Base-by-base conservation (phyloP, 2,113 vertebrate species). In the Perognathus longimembris region DNA sequence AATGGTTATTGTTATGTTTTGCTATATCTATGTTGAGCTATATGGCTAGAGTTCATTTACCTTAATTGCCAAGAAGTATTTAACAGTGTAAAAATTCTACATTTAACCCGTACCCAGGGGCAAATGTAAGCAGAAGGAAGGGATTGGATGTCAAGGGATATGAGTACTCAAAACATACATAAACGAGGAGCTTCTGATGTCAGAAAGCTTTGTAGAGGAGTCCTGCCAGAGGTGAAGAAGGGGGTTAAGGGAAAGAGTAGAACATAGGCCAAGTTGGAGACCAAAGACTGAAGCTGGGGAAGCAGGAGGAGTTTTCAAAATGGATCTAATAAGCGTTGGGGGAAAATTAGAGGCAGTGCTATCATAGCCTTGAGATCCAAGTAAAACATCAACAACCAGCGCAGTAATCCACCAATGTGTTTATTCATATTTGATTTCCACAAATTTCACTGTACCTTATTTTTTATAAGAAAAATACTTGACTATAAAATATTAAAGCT, bases 401-500 rank as follows among this genome's bases (percentile, higher is more conserved):
- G 36, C 9, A 67, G 26, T 26, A 21, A 38, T 38, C 67, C 15
- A 14, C 28, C 64, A 38, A 9, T 85, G 17, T 73, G 71, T 77
- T 76, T 71, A 50, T 50, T 77, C 50, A 64, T 50, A 73, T 73
- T 61, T 77, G 7, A n/a, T 24, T 64, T 50, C 18, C 45, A 50
- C 24, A 63, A 30, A 67, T 5, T 20, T 76, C 9, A 38, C n/a
- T 87, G 10, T 32, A 54, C 34, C 0, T 11, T 86, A 69, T 50
- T 34, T 75, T 34, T 17, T 17, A 3, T n/a, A 34, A 76, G 28
- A 45, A 45, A 45, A 45, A 45, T 32, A 45, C 50, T 82, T 45
- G 15, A 28, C 74, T 66, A 78, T 77, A 54, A 91, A 93, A 89
- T 75, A 36, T 61, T 73, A 38, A 71, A 80, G 73, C 30, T 24